A percentile compares a stretch with the other conserved stretches of the same genome.
phyloP scores from a whole-genome alignment of 37 sponge, comb jelly and placozoan genomes.

The Haliclona indistincta region DNA sequence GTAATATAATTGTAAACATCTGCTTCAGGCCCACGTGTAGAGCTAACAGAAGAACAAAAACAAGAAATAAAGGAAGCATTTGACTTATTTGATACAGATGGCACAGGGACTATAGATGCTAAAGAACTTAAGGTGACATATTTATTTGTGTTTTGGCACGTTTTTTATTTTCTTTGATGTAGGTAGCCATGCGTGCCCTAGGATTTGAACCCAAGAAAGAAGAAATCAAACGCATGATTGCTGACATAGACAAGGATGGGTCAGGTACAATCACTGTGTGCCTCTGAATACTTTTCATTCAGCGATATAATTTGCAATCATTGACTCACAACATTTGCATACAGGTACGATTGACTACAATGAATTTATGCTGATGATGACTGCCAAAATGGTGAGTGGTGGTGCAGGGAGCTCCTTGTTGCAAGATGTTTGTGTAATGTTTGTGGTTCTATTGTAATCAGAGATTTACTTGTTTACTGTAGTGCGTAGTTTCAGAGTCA shows the following conservation, averaged over 20 bases:
- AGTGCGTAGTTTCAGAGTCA: background rate
- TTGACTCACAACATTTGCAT: background rate
- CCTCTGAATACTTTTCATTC: background rate
- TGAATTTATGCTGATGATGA: conserved; percentile 98
- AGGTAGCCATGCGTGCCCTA: conserved; percentile 97
- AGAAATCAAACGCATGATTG: conserved; percentile 95
- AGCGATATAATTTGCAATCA: background rate
- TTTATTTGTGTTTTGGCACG: background rate
- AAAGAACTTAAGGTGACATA: conserved; percentile 92
- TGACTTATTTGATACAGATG: conserved; percentile 98
- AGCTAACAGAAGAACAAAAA: conserved; percentile 98
- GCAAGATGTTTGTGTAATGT: background rate
- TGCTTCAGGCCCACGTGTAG: conserved; percentile 77
- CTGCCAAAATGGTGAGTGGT: conserved; percentile 90
- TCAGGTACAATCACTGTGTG: conserved; percentile 52
- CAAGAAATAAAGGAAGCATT: conserved; percentile 99
- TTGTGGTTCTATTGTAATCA: background rate
- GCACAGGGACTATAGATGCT: conserved; percentile 94
- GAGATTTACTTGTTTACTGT: background rate
- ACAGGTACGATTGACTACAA: conserved; percentile 97
- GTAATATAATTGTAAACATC: background rate
- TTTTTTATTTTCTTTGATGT: background rate
- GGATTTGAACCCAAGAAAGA: conserved; percentile 99
- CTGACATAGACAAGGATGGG: conserved; percentile 95
- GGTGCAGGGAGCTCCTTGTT: no score